These are phyloP conservation scores for Prunella fulvescens DNA, from an alignment of 2,113 vertebrate species.

Conservation along the genomic window DNA sequence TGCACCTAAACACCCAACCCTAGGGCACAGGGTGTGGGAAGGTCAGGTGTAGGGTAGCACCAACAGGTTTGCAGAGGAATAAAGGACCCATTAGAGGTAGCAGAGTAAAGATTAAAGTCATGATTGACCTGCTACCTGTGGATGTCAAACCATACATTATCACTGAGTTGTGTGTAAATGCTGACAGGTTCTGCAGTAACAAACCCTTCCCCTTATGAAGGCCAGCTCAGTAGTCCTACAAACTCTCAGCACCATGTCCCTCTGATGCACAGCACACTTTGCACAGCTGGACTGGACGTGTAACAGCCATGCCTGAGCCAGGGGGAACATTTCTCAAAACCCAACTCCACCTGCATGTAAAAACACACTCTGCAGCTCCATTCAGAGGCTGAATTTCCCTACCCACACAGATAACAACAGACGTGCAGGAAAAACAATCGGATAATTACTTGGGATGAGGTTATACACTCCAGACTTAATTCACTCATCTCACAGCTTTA, in stretches of 20 bases:
- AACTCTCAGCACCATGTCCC: fast-evolving
- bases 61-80: background rate
- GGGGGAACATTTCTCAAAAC: background rate
- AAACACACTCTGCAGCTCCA: background rate
- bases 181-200: background rate
- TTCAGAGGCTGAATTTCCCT: background rate
- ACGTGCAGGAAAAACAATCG: background rate
- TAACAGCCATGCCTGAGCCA: fast-evolving
- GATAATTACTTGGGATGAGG: background rate
- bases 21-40: background rate
- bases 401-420: background rate
- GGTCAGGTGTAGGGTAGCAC: background rate
- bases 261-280: background rate
- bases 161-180: background rate
- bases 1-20: background rate
- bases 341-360: background rate
- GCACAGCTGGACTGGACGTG: background rate
- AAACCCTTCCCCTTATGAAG: background rate
- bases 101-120: background rate
- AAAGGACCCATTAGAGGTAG: background rate
- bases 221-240: background rate
- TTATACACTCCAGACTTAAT: constrained; percentile 2
- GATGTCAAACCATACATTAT: background rate
- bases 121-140: background rate
- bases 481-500: background rate